Evolutionary conservation across 64 coral and sea anemone genomes (phyloP).

Genomic region (Trachythela sp.): DNA sequence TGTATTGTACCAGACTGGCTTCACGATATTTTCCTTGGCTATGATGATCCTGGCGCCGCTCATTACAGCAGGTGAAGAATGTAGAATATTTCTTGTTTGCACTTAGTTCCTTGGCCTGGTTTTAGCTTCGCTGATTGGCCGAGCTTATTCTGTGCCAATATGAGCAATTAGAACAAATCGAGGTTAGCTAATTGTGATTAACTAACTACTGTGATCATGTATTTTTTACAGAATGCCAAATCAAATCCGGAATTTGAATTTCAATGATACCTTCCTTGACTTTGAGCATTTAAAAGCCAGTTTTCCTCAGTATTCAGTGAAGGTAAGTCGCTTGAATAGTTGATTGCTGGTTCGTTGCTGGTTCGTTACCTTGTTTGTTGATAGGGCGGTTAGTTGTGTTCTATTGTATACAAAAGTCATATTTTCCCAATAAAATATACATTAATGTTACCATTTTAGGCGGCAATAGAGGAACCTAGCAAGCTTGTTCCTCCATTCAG

Average conservation of each 20-base stretch:
- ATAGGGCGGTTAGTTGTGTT: not conserved
- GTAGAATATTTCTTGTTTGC: too few relatives aligned
- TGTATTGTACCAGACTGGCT: slow-evolving; percentile 97
- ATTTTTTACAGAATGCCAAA: slow-evolving; percentile 78
- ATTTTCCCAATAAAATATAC: not conserved
- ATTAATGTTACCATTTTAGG: slow-evolving; percentile 15
- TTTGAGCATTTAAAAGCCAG: slow-evolving; percentile 72
- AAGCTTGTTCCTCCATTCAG: slow-evolving; percentile 70
- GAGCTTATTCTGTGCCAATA: too few relatives aligned
- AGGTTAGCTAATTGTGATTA: too few relatives aligned
- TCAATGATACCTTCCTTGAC: slow-evolving; percentile 96
- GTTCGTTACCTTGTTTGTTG: not conserved
- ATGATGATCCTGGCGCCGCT: slow-evolving; percentile 83
- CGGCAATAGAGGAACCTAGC: not conserved
- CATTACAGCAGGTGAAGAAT: slow-evolving; percentile 89
- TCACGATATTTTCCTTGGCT: slow-evolving; percentile 97
- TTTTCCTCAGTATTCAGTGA: slow-evolving; percentile 88
- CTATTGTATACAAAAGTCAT: too few relatives aligned
- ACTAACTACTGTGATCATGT: not conserved
- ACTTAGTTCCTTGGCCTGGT: not conserved
- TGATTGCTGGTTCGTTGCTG: not conserved
- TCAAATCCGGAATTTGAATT: slow-evolving; percentile 73
- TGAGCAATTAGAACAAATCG: too few relatives aligned
- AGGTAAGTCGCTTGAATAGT: slow-evolving; percentile 50
- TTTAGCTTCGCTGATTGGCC: too few relatives aligned